Evolutionary conservation across 2,888 invertebrate genomes (phyloP).

Genomic region (Caenorhabditis auriculariae): DNA sequence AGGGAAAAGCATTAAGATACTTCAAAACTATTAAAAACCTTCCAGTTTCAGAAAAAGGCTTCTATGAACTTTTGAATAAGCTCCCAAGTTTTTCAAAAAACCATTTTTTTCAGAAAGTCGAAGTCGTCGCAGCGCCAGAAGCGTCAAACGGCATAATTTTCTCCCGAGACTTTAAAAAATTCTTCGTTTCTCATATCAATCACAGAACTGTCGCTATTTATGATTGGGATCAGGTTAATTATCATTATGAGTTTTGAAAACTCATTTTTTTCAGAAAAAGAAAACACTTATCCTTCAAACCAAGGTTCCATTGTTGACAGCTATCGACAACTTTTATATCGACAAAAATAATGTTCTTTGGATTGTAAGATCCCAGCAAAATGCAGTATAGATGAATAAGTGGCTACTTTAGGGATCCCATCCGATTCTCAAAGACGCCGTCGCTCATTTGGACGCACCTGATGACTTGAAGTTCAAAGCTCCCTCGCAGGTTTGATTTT

Average conservation of each 20-base stretch:
- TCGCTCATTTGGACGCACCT: conserved; percentile 13
- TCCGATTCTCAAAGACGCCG: conserved; percentile 21
- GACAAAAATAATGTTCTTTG: conserved; percentile 24
- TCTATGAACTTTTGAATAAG: no score
- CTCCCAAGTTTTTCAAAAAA: no score
- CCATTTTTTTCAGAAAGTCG: conserved; percentile 13
- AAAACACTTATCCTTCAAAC: background rate
- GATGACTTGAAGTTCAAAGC: conserved; percentile 7
- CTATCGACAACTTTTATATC: conserved; percentile 34
- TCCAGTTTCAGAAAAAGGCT: no score
- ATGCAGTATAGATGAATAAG: background rate
- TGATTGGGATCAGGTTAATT: conserved; percentile 13
- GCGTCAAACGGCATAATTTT: conserved; percentile 39
- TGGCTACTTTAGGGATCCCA: conserved; percentile 33
- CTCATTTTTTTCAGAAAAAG: background rate
- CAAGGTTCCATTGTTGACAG: conserved; percentile 16
- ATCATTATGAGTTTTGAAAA: background rate
- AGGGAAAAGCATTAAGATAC: no score
- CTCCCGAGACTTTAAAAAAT: conserved; percentile 19
- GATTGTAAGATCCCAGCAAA: conserved; percentile 14
- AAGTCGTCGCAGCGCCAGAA: conserved; percentile 12
- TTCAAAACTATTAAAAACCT: no score
- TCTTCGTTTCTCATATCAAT: conserved; percentile 36
- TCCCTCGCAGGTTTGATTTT: conserved; percentile 21
- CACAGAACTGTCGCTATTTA: conserved; percentile 27